Evolutionary conservation across 2,113 vertebrate genomes (phyloP).

Genomic region (Hemichromis elongatus): DNA sequence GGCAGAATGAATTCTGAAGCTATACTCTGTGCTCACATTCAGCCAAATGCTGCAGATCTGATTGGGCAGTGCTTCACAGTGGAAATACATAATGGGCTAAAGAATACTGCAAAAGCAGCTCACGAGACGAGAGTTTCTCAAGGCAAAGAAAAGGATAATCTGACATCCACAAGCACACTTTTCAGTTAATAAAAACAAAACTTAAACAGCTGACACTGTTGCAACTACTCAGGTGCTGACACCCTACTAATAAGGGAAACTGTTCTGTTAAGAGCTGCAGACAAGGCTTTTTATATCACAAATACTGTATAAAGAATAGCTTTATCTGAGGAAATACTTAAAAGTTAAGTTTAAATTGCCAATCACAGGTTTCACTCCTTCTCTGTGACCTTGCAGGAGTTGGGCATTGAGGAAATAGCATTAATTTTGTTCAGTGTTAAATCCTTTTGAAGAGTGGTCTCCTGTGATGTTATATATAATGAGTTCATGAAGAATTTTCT

Average conservation of each 20-base stretch:
- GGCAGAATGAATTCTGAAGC: not conserved
- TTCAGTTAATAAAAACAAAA: not conserved
- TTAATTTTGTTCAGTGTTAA: slow-evolving; percentile 19
- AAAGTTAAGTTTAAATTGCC: slow-evolving; percentile 37
- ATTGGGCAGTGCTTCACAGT: not conserved
- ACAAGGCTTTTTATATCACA: slow-evolving; percentile 5
- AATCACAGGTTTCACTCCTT: slow-evolving; percentile 14
- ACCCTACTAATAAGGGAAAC: not conserved
- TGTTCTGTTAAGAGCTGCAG: slow-evolving; percentile 20
- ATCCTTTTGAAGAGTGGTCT: slow-evolving; percentile 33
- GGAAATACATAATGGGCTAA: not conserved
- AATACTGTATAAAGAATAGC: slow-evolving; percentile 15
- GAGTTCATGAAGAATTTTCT: slow-evolving; percentile 10
- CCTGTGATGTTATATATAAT: slow-evolving; percentile 35
- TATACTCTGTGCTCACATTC: not conserved
- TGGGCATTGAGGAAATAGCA: not conserved
- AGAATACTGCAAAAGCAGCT: not conserved
- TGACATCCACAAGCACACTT: not conserved
- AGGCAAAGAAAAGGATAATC: not conserved
- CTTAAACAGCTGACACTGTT: not conserved
- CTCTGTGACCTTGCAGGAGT: slow-evolving; percentile 13
- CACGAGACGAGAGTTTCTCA: not conserved
- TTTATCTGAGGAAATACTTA: slow-evolving; percentile 42
- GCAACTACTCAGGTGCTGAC: not conserved
- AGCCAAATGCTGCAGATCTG: not conserved